Evolutionary conservation across 1,140 invertebrate species (phyloP), one percentile per base, ranked within the genome.

Genomic region (Ptiloglossa arizonensis): DNA sequence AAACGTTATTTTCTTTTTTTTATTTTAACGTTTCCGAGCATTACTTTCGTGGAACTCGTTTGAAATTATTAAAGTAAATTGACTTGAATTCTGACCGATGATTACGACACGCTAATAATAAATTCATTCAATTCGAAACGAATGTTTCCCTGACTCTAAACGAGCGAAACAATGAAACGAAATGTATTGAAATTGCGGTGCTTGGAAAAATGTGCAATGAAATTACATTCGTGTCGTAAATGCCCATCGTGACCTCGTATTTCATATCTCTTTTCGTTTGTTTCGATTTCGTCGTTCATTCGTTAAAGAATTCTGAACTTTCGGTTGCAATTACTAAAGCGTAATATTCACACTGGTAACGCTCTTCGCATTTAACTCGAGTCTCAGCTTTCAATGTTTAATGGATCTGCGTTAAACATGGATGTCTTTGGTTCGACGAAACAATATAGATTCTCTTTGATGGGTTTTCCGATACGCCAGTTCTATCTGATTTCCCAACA

Each of bases 401-500:
- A 62, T 62, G 22, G 59, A 24, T 24, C 59, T 35, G 13, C n/a
- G 59, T 62, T 62, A 62, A 62, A 62, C 38, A 62, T 62, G 35
- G 59, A 62, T 32, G 35, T 60, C 59, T 62, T 62, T 41, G n/a
- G n/a, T 17, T 15, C 35, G 38, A 41, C 22, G 35, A 62, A 62
- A 62, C 59, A 41, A 44, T 41, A 62, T 38, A 62, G n/a, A 62
- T 62, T 62, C 35, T 38, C 32, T 62, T 62, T 41, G 35, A 62
- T 41, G 59, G 35, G 11, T 62, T 41, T 35, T 9, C 35, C 59
- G 11, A 35, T 41, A 62, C 59, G 5, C n/a, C n/a, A 1, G 59
- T 62, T 41, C 35, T 41, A 41, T 62, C 59, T 62, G 35, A 62
- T 62, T 62, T 62, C 59, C 59, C 59, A 62, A 62, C 32, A 62